Evolutionary conservation across 2,113 vertebrate genomes (phyloP).

Genomic region (Microtus ochrogaster): DNA sequence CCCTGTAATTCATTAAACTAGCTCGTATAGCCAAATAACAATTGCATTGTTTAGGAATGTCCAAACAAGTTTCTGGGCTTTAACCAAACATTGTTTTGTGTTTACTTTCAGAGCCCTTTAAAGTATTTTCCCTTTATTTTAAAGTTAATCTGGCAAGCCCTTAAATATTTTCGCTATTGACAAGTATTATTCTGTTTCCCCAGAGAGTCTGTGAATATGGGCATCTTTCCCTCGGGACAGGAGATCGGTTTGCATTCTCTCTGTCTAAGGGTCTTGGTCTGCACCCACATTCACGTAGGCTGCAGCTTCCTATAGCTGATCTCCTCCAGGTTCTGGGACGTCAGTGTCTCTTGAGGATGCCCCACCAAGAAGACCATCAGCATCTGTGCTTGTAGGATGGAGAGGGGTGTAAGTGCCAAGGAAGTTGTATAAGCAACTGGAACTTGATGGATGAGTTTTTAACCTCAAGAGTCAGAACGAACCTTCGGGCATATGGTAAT

Average conservation of each 20-base stretch:
- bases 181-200: slow-evolving; percentile 43
- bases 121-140: slow-evolving; percentile 25
- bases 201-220: background rate
- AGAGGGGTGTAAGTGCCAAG: background rate
- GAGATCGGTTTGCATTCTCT: background rate
- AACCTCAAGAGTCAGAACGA: slow-evolving; percentile 56
- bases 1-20: slow-evolving; percentile 27
- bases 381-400: background rate
- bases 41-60: slow-evolving; percentile 1
- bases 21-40: background rate
- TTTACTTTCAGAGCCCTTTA: slow-evolving; percentile 29
- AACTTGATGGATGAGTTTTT: slow-evolving; percentile 64
- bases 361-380: background rate
- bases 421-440: slow-evolving; percentile 53
- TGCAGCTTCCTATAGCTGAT: background rate
- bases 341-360: background rate
- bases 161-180: background rate
- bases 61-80: slow-evolving; percentile 19
- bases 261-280: background rate
- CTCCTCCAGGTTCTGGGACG: background rate
- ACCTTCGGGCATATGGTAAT: slow-evolving; percentile 54
- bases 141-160: background rate
- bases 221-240: background rate
- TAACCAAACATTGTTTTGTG: background rate
- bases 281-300: background rate